phyloP scores from a whole-genome alignment of 2,888 invertebrate species.

The Mimachlamys varia region DNA sequence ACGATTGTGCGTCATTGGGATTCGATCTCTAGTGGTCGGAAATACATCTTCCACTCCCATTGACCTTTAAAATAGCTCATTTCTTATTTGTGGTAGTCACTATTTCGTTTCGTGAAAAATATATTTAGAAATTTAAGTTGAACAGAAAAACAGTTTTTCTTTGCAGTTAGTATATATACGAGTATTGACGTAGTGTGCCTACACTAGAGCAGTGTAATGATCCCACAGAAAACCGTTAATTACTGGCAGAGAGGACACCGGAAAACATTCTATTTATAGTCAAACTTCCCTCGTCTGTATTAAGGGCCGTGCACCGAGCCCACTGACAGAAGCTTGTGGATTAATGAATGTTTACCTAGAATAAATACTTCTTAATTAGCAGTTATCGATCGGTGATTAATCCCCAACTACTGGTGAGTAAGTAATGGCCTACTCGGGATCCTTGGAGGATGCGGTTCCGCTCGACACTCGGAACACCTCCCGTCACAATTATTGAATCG shows the following conservation, averaged over 20 bases:
- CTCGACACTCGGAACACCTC: not conserved
- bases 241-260: not conserved
- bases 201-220: not conserved
- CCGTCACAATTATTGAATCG: not conserved
- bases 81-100: not conserved
- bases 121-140: not conserved
- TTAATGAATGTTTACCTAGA: conserved; percentile 17
- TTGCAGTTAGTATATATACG: not conserved
- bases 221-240: not conserved
- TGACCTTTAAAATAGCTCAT: too few species aligned
- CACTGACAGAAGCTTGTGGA: not conserved
- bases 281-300: not conserved
- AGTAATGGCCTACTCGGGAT: not conserved
- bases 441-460: not conserved
- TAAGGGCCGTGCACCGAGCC: conserved; percentile 14
- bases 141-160: not conserved
- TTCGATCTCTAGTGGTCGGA: too few species aligned
- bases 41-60: not conserved
- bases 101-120: not conserved
- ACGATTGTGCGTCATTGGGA: too few species aligned
- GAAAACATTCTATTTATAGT: conserved; percentile 17
- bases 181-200: not conserved
- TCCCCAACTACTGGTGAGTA: conserved; percentile 17
- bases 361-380: conserved; percentile 36
- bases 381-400: conserved; percentile 20